Evolutionary conservation across 2,888 invertebrate genomes (phyloP).

Genomic region (Drosophila algonquin): DNA sequence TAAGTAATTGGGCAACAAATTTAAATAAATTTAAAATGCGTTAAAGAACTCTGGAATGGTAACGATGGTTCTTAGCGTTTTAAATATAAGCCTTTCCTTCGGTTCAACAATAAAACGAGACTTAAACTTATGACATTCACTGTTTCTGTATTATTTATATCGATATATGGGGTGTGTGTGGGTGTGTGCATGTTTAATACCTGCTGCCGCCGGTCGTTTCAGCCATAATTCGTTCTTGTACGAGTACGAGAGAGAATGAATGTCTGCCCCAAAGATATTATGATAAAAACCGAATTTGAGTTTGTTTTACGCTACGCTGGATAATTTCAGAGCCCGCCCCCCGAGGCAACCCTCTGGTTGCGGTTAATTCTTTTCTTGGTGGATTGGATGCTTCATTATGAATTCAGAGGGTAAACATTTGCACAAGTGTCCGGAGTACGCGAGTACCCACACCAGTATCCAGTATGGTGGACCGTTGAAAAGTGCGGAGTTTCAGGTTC

Average conservation of each 20-base stretch:
- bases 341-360: constrained; percentile 19
- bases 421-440: constrained; percentile 62
- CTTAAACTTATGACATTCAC: background rate
- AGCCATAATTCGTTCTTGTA: constrained; percentile 7
- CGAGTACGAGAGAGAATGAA: background rate
- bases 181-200: constrained; percentile 26
- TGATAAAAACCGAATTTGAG: constrained; percentile 32
- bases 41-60: too few relatives aligned
- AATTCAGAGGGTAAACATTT: constrained; percentile 75
- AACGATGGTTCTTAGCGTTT: too few relatives aligned
- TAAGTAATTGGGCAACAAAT: too few relatives aligned
- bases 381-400: constrained; percentile 55
- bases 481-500: constrained; percentile 36
- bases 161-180: constrained; percentile 28
- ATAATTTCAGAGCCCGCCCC: constrained; percentile 33
- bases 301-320: constrained; percentile 64
- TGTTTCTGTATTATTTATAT: constrained; percentile 10
- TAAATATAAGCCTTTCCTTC: too few relatives aligned
- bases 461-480: constrained; percentile 12
- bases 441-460: background rate
- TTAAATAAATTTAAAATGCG: too few relatives aligned
- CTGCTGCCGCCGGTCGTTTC: constrained; percentile 31
- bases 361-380: constrained; percentile 26
- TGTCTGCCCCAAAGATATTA: constrained; percentile 56
- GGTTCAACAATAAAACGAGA: too few relatives aligned